Conservation (phyloP, 2,113 vertebrate species). For the Rhabdomys dilectus region DNA sequence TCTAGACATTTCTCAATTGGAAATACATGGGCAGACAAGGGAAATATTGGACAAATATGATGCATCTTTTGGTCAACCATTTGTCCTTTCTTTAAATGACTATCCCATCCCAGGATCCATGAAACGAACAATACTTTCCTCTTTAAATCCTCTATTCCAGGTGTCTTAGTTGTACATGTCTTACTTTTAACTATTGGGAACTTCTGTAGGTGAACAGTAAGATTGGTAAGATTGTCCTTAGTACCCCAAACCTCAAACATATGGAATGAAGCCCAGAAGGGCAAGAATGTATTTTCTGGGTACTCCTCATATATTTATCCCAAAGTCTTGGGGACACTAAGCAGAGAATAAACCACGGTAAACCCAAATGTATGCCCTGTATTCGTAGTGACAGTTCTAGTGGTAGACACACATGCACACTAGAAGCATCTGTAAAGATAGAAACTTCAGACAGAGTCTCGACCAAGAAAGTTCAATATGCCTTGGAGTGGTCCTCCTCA, state of each 20-base stretch:
- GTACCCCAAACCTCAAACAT: not conserved
- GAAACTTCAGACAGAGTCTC: not conserved
- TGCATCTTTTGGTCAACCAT: not conserved
- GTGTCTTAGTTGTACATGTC: not conserved
- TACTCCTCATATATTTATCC: rapidly evolving
- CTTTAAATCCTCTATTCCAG: not conserved
- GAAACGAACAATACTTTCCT: not conserved
- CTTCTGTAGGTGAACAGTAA: not conserved
- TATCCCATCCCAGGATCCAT: not conserved
- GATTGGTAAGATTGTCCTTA: not conserved
- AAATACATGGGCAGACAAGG: not conserved
- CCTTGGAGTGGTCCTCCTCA: not conserved
- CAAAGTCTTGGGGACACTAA: not conserved
- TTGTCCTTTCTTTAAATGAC: not conserved
- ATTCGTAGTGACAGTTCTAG: not conserved
- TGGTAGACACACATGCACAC: rapidly evolving
- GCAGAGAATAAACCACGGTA: not conserved
- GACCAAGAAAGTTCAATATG: not conserved
- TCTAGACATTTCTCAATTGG: slow-evolving; percentile 13
- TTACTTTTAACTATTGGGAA: not conserved
- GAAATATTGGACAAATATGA: not conserved
- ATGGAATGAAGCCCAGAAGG: not conserved
- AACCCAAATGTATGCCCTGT: not conserved
- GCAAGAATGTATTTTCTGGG: not conserved
- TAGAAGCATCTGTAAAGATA: not conserved